Conservation (phyloP, 2,888 invertebrate genomes). For the Orthosia gothica region DNA sequence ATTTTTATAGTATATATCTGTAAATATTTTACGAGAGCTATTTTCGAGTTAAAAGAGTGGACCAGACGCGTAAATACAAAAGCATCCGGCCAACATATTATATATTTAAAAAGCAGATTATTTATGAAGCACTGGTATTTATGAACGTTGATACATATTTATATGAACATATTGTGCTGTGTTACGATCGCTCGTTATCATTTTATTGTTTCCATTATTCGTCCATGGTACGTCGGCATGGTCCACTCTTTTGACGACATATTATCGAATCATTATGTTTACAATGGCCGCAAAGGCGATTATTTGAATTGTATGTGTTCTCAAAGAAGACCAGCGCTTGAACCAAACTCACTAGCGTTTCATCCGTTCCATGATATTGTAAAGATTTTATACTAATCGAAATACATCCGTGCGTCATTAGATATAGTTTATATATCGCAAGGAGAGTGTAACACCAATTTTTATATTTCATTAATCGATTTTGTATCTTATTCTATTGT, state of each 20-base stretch:
- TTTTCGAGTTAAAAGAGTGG: constrained; percentile 83
- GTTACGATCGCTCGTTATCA: constrained; percentile 69
- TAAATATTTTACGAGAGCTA: constrained; percentile 84
- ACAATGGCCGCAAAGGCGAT: constrained; percentile 64
- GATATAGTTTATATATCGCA: constrained; percentile 72
- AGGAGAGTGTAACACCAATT: constrained; percentile 80
- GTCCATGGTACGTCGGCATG: constrained; percentile 76
- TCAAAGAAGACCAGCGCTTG: constrained; percentile 77
- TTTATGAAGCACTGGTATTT: constrained; percentile 69
- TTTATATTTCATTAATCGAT: constrained; percentile 73
- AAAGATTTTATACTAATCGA: constrained; percentile 81
- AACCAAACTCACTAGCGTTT: constrained; percentile 80
- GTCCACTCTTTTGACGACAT: constrained; percentile 82
- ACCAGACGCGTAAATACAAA: constrained; percentile 75
- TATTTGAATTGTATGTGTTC: constrained; percentile 75
- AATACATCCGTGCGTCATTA: constrained; percentile 80
- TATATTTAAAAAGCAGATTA: constrained; percentile 59
- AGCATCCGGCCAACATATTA: constrained; percentile 84
- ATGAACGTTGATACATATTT: constrained; percentile 76
- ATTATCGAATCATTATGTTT: constrained; percentile 58
- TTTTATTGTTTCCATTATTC: constrained; percentile 78
- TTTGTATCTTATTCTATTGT: constrained; percentile 72
- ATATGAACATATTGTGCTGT: constrained; percentile 68
- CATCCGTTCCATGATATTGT: constrained; percentile 87
- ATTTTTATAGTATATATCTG: constrained; percentile 85